Evolutionary conservation across 2,888 invertebrate species (phyloP).

Genomic region (Parochlus steinenii): DNA sequence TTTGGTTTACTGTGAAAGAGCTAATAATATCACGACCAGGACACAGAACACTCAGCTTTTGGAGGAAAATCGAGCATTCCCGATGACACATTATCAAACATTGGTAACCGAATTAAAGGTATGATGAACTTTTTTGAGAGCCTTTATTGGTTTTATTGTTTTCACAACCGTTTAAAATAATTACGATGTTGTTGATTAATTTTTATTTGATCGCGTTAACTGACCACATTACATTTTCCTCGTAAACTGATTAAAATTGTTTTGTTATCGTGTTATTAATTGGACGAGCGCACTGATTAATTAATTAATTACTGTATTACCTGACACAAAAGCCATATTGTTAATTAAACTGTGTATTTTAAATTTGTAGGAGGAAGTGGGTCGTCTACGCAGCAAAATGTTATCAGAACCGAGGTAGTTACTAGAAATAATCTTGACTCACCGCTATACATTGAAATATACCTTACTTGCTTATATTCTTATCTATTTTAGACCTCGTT

Average conservation of each 20-base stretch:
- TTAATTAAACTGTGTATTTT: too few relatives aligned
- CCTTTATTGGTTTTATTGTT: neutral
- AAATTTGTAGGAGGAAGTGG: conserved; percentile 76
- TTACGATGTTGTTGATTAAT: conserved; percentile 48
- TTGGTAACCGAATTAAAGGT: conserved; percentile 25
- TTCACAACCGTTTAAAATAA: conserved; percentile 43
- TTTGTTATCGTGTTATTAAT: too few relatives aligned
- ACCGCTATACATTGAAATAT: too few relatives aligned
- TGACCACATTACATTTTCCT: too few relatives aligned
- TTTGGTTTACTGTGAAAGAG: conserved; percentile 82
- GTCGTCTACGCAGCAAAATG: conserved; percentile 63
- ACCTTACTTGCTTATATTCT: conserved; percentile 19
- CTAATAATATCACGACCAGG: conserved; percentile 68
- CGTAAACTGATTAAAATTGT: too few relatives aligned
- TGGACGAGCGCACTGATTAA: too few relatives aligned
- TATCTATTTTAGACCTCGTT: conserved; percentile 34
- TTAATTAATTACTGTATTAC: conserved; percentile 70
- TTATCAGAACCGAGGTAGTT: conserved; percentile 53
- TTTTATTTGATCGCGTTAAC: too few relatives aligned
- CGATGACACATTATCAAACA: conserved; percentile 30
- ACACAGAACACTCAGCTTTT: conserved; percentile 29
- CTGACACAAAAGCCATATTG: conserved; percentile 68
- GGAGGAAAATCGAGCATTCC: conserved; percentile 29
- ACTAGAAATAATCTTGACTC: too few relatives aligned
- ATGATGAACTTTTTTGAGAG: neutral